Evolutionary conservation across 2,113 vertebrate genomes (phyloP), one percentile per base, ranked within the genome.

Genomic region (Dinomys branickii): DNA sequence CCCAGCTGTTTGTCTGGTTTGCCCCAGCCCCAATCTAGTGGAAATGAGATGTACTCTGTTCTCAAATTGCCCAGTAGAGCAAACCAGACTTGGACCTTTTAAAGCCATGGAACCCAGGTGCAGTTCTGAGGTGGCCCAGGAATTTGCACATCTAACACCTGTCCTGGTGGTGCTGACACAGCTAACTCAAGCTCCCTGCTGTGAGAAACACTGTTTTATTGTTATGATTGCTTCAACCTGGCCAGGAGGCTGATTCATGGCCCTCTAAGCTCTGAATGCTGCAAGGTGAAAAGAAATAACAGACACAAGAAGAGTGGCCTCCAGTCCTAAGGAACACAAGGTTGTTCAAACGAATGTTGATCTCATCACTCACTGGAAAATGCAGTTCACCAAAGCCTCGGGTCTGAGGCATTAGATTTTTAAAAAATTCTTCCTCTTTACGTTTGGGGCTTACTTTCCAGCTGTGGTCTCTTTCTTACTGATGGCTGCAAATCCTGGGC

Each of bases 261-360:
- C 30, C 35, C 16, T 22, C 44, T 22, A 5, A 17, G 1, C 44
- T 78, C 63, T 38, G 59, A 4, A 7, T 1, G 22, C 12, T 30
- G 12, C 54, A 0, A 0, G n/a, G 28, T 0, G 2, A 6, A 16
- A 20, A 1, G 14, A 19, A 54, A 6, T 8, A 8, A 7, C 1
- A 2, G 3, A 1, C 0, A 3, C 22, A 33, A 13, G 28, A n/a
- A 63, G 7, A 63, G 71, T 0, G 30, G 13, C 73, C 2, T 3
- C 4, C 5, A 0, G 7, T 8, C 52, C 0, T 0, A 0, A 20
- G 33, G 35, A 38, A 19, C 16, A 7, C 24, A 3, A 17, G 75
- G 30, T 20, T 12, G 77, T 73, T 26, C 35, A 7, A 3, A 26
- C 22, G 24, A 16, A 2, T 3, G 4, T 3, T 56, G 38, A 61